Evolutionary conservation across 2,888 invertebrate genomes (phyloP).

Genomic region (Nysson spinosus): DNA sequence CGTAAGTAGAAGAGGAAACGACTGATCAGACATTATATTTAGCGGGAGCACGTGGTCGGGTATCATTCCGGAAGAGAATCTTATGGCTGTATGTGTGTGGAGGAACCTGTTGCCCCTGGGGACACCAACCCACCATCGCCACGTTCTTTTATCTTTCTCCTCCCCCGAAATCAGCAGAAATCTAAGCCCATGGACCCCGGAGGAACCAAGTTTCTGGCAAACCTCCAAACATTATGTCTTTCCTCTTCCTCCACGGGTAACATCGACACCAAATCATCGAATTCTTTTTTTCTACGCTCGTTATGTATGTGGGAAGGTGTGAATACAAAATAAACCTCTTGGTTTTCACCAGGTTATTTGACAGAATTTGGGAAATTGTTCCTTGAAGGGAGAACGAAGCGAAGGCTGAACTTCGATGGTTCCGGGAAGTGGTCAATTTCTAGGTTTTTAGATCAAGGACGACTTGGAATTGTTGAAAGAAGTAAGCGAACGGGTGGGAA

Average conservation of each 20-base stretch:
- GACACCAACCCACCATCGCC: slow-evolving; percentile 51
- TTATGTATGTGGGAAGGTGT: too few relatives aligned
- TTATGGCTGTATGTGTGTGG: slow-evolving; percentile 50
- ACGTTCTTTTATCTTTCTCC: slow-evolving; percentile 23
- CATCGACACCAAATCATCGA: too few relatives aligned
- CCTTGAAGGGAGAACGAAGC: too few relatives aligned
- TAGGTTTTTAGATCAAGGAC: too few relatives aligned
- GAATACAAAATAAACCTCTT: too few relatives aligned
- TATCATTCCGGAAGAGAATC: slow-evolving; percentile 55
- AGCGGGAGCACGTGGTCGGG: slow-evolving; percentile 74
- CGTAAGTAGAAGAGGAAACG: slow-evolving; percentile 27
- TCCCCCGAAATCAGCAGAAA: slow-evolving; percentile 53
- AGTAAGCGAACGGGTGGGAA: too few relatives aligned
- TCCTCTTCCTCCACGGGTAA: slow-evolving; percentile 14
- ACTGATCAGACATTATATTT: slow-evolving; percentile 69
- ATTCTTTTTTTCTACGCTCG: slow-evolving; percentile 14
- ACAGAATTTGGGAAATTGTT: too few relatives aligned
- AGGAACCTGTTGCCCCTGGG: slow-evolving; percentile 64
- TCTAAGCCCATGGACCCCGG: slow-evolving; percentile 33
- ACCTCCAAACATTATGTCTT: slow-evolving; percentile 31
- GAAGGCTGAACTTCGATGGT: too few relatives aligned
- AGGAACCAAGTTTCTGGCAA: slow-evolving; percentile 18
- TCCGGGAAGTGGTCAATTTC: too few relatives aligned
- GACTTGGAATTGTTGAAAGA: too few relatives aligned
- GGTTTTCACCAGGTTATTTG: too few relatives aligned